Conservation (phyloP, 1,140 invertebrate species). For the Pseudomyrmex concolor region DNA sequence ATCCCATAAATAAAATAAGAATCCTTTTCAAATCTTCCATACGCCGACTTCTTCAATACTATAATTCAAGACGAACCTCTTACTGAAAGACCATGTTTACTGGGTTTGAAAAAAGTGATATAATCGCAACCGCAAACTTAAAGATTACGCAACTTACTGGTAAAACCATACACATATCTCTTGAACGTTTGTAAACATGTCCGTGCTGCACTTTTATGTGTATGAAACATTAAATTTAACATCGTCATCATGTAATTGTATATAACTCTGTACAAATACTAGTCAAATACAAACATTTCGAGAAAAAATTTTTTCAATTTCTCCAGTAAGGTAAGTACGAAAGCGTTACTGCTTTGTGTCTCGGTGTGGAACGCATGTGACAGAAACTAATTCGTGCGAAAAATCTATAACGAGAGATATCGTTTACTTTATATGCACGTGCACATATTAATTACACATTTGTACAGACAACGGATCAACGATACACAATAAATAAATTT, state of each 20-base stretch:
- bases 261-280: slow-evolving; percentile 18
- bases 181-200: slow-evolving; percentile 7
- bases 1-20: slow-evolving; percentile 81
- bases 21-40: slow-evolving; percentile 74
- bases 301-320: slow-evolving; percentile 35
- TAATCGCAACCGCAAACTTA: slow-evolving; percentile 34
- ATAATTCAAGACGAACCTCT: slow-evolving; percentile 68
- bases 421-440: slow-evolving; percentile 38
- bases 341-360: slow-evolving; percentile 32
- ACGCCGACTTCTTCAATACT: slow-evolving; percentile 68
- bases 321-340: slow-evolving; percentile 42
- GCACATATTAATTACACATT: slow-evolving; percentile 49
- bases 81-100: slow-evolving; percentile 76
- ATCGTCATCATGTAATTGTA: neutral
- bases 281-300: neutral
- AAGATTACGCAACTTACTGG: slow-evolving; percentile 7
- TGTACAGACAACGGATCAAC: slow-evolving; percentile 50
- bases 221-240: neutral
- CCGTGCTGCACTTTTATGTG: slow-evolving; percentile 10
- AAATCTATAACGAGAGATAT: slow-evolving; percentile 20
- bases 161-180: slow-evolving; percentile 24
- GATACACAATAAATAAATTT: slow-evolving; percentile 61
- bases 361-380: slow-evolving; percentile 23
- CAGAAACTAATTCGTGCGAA: slow-evolving; percentile 42
- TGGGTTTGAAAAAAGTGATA: slow-evolving; percentile 42